A percentile compares a stretch with the other conserved stretches of the same genome.
phyloP scores from a whole-genome alignment of 2,113 vertebrate species.

The Ammospiza nelsoni region DNA sequence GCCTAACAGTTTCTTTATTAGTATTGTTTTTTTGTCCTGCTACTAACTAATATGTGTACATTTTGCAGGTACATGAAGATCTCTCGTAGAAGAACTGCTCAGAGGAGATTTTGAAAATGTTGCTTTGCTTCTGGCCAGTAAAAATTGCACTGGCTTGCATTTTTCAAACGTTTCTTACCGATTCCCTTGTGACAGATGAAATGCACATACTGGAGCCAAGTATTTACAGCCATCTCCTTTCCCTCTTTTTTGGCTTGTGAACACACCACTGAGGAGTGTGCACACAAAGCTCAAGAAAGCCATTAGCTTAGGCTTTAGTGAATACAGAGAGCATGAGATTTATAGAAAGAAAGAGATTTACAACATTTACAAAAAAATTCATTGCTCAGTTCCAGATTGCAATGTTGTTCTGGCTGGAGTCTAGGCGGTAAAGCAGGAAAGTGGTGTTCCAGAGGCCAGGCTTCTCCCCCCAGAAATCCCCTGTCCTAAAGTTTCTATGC shows the following conservation, averaged over 20 bases:
- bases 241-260: constrained; percentile 44
- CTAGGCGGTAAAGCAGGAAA: constrained; percentile 17
- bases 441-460: not conserved
- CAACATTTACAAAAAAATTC: constrained; percentile 30
- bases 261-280: constrained; percentile 38
- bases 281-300: constrained; percentile 56
- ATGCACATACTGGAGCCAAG: constrained; percentile 53
- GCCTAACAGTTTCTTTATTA: not conserved
- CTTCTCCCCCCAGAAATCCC: not conserved
- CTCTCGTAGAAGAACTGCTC: not conserved
- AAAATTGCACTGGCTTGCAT: constrained; percentile 24
- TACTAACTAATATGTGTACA: not conserved
- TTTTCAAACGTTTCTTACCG: constrained; percentile 34
- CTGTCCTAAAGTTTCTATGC: not conserved
- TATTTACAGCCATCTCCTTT: constrained; percentile 63
- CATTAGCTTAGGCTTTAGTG: constrained; percentile 53
- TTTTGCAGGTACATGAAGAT: not conserved
- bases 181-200: constrained; percentile 60
- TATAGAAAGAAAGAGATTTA: constrained; percentile 45
- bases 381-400: constrained; percentile 36
- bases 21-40: not conserved
- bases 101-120: not conserved
- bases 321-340: constrained; percentile 51
- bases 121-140: not conserved
- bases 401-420: constrained; percentile 9